A percentile compares a stretch with the other conserved stretches of the same genome.
Conservation (phyloP, 1,140 invertebrate species). For the Glomeris maerens region DNA sequence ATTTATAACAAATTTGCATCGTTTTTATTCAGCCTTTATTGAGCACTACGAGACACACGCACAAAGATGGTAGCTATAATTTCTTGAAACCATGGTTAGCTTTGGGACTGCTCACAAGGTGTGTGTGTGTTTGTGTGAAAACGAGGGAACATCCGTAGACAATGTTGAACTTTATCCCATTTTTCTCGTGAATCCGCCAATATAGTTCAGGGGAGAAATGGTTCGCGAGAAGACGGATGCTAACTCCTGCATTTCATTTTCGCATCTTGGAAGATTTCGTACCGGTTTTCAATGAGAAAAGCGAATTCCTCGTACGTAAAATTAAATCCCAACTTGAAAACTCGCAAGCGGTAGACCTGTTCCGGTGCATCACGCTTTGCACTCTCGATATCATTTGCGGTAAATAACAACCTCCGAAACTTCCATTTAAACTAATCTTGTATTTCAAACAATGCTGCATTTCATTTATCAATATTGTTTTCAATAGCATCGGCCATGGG, state of each 20-base stretch:
- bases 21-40: no score
- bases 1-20: no score
- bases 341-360: slow-evolving; percentile 32
- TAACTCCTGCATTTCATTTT: slow-evolving; percentile 84
- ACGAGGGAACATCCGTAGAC: no score
- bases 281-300: slow-evolving; percentile 63
- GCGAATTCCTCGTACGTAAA: slow-evolving; percentile 42
- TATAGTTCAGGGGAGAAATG: slow-evolving; percentile 42
- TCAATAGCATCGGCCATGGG: slow-evolving; percentile 72
- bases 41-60: no score
- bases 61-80: no score
- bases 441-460: neutral
- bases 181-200: neutral
- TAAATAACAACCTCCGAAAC: slow-evolving; percentile 17
- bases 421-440: neutral
- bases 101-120: neutral
- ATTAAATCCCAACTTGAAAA: slow-evolving; percentile 35
- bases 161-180: no score
- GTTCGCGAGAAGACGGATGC: slow-evolving; percentile 63
- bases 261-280: slow-evolving; percentile 72
- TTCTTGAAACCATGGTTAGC: no score
- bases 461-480: slow-evolving; percentile 8
- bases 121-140: no score
- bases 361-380: slow-evolving; percentile 36
- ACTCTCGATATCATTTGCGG: slow-evolving; percentile 43